These are phyloP conservation scores for Myocastor coypus DNA, from an alignment of 2,113 vertebrate species.

Conservation along the genomic window DNA sequence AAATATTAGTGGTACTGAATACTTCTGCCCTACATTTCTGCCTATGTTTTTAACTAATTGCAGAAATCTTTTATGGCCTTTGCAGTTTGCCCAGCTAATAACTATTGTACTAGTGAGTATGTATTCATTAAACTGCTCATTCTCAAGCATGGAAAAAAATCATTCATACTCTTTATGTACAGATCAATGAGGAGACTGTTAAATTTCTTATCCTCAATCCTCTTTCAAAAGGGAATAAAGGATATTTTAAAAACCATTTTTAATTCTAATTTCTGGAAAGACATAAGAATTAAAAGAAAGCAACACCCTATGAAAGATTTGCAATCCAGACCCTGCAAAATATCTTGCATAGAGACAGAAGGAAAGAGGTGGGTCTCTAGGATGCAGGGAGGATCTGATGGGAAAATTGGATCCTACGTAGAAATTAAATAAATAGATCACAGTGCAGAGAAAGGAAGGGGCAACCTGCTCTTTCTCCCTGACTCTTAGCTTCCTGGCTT, in stretches of 20 bases:
- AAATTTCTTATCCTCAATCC: conserved; percentile 73
- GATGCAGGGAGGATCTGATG: background rate
- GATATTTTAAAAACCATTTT: conserved; percentile 79
- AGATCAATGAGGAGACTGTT: conserved; percentile 81
- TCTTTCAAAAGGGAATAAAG: conserved; percentile 77
- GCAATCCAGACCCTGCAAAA: background rate
- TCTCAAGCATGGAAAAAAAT: background rate
- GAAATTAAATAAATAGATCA: background rate
- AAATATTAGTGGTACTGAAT: background rate
- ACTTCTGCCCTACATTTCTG: background rate
- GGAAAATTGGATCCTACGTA: background rate
- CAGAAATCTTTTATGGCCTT: conserved; percentile 32
- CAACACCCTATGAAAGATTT: background rate
- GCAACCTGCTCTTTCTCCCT: background rate
- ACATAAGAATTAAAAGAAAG: background rate
- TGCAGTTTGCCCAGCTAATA: conserved; percentile 44
- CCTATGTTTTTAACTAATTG: background rate
- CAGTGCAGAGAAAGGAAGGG: background rate
- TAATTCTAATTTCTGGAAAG: conserved; percentile 32
- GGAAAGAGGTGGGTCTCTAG: background rate
- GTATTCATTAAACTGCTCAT: conserved; percentile 72
- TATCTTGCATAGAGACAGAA: background rate
- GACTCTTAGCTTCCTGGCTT: background rate
- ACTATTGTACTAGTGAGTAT: conserved; percentile 70
- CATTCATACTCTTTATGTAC: conserved; percentile 67